Conservation (phyloP, 2,113 vertebrate genomes). For the Syngnathus typhle region DNA sequence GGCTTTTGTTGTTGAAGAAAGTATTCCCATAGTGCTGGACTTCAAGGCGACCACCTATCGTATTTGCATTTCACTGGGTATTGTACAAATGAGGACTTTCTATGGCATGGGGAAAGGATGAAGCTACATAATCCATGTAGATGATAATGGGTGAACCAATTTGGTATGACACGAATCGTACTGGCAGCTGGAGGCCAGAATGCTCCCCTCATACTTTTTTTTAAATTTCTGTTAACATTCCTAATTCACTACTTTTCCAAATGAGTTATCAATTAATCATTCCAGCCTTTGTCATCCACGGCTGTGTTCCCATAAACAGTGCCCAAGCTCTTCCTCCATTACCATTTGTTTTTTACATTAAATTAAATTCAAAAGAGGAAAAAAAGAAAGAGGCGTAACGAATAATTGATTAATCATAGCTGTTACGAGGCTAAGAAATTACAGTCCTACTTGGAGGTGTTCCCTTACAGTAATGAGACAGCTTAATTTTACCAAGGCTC, state of each 20-base stretch:
- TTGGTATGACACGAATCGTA: not conserved
- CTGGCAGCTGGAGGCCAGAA: not conserved
- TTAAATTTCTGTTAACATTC: not conserved
- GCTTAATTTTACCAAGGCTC: slow-evolving; percentile 34
- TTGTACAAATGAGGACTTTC: too few relatives aligned
- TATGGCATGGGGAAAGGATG: not conserved
- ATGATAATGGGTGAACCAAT: not conserved
- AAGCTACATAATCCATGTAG: not conserved
- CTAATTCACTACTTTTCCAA: not conserved
- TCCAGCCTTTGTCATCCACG: not conserved
- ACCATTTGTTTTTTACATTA: slow-evolving; percentile 16
- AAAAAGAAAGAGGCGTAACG: slow-evolving; percentile 16
- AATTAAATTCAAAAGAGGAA: slow-evolving; percentile 34
- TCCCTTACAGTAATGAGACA: slow-evolving; percentile 40
- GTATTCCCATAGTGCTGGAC: too few relatives aligned
- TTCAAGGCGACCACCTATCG: too few relatives aligned
- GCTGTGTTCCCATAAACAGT: not conserved
- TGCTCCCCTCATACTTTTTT: not conserved
- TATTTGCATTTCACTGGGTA: too few relatives aligned
- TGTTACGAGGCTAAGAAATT: slow-evolving; percentile 51
- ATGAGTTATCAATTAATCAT: slow-evolving; percentile 1
- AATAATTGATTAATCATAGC: slow-evolving; percentile 57
- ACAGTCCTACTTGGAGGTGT: slow-evolving; percentile 34
- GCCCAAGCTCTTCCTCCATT: slow-evolving; percentile 16
- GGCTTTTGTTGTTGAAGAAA: too few relatives aligned